A percentile compares a stretch with the other conserved stretches of the same genome.
Evolutionary conservation across 2,888 invertebrate genomes (phyloP).

Genomic region (Agriopis marginaria): DNA sequence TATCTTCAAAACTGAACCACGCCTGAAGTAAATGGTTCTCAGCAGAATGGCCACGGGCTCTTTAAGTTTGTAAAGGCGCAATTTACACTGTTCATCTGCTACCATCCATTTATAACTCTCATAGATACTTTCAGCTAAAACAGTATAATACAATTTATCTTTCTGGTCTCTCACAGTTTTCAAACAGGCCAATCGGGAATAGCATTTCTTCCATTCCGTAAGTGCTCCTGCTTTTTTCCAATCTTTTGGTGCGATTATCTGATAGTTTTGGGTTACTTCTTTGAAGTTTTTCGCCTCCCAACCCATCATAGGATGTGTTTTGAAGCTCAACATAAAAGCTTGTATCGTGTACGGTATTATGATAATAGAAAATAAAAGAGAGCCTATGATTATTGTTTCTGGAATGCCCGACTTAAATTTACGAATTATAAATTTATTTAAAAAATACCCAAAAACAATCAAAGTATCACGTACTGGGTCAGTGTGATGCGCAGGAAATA

Average conservation of each 20-base stretch:
- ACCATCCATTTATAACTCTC: conserved; percentile 45
- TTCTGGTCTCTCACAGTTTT: conserved; percentile 35
- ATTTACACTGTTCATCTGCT: conserved; percentile 46
- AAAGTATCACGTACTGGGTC: conserved; percentile 49
- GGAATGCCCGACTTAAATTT: conserved; percentile 43
- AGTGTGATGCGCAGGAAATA: conserved; percentile 46
- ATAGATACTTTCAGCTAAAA: conserved; percentile 43
- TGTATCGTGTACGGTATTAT: conserved; percentile 55
- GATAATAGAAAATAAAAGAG: conserved; percentile 52
- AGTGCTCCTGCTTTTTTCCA: conserved; percentile 8
- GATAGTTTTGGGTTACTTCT: conserved; percentile 36
- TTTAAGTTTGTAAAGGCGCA: conserved; percentile 45
- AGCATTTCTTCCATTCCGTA: conserved; percentile 39
- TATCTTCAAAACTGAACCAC: conserved; percentile 53
- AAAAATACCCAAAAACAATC: conserved; percentile 55
- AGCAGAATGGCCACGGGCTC: conserved; percentile 41
- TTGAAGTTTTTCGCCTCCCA: conserved; percentile 43
- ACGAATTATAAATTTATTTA: conserved; percentile 47
- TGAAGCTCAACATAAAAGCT: conserved; percentile 51
- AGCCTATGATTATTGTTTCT: conserved; percentile 46
- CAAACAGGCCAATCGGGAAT: conserved; percentile 49
- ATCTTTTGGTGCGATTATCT: neutral
- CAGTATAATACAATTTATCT: conserved; percentile 46
- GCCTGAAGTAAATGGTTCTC: conserved; percentile 53
- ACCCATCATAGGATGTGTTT: conserved; percentile 50